Evolutionary conservation across 2,113 vertebrate genomes (phyloP), one percentile per base, ranked within the genome.

Genomic region (Pitta sordida): DNA sequence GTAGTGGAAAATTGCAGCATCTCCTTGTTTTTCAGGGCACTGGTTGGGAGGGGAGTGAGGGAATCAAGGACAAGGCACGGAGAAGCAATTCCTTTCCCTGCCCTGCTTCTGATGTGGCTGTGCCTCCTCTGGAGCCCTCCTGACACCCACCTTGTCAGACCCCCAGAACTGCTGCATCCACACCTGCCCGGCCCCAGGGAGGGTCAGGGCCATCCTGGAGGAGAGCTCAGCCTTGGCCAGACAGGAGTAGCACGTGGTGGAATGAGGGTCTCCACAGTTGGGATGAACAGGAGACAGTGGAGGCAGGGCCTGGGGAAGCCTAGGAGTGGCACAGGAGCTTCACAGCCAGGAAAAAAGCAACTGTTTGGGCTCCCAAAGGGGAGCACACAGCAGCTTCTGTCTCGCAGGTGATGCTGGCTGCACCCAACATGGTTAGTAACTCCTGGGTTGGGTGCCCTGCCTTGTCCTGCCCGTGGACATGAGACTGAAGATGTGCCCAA

Each of bases 401-500:
- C 48, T 32, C 51, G 29, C 67, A 71, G 43, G 37, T 30, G 69
- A 56, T 39, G 44, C 52, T 60, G 81, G 29, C 29, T 86, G 74
- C 51, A 62, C 22, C 18, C 24, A n/a, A 0, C 19, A 41, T 17
- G 23, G 15, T 59, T 20, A 32, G 15, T 26, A 26, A 62, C 32
- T 58, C 62, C 18, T 4, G 43, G 55, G 26, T 16, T n/a, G 56
- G 83, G 36, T 11, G 62, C 24, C 13, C 36, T 74, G 74, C 59
- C 21, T n/a, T 36, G 60, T 58, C 64, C 78, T 52, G 18, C 37
- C 52, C 2, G 1, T 3, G 36, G 44, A 44, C 51, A 37, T 0
- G 1, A 51, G 56, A 36, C 68, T 1, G 0, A 0, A 0, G 51
- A 4, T 0, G 0, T 4, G 73, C 46, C 23, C 11, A 5, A 23